phyloP scores from a whole-genome alignment of 2,113 vertebrate genomes.

The Oncorhynchus mykiss region DNA sequence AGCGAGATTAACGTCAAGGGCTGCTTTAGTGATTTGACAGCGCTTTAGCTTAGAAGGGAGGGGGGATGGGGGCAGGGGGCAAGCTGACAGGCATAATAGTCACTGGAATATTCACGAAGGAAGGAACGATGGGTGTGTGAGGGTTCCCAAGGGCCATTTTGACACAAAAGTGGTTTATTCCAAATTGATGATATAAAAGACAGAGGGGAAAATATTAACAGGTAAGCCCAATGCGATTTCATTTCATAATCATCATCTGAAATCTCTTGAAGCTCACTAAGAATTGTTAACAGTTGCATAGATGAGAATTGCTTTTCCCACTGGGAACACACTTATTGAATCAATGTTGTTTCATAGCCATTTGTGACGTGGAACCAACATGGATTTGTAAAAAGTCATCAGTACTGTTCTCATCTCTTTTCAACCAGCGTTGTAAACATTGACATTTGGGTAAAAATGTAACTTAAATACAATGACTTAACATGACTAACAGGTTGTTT shows the following conservation, averaged over 20 bases:
- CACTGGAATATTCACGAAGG: constrained; percentile 19
- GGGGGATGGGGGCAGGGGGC: constrained; percentile 22
- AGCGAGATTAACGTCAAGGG: constrained; percentile 66
- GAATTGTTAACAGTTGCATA: neutral
- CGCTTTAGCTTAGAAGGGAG: constrained; percentile 54
- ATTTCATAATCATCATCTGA: neutral
- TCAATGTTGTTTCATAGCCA: too few species aligned
- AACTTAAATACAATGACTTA: too few species aligned
- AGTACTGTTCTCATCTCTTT: too few species aligned
- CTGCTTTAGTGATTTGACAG: constrained; percentile 72
- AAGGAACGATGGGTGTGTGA: constrained; percentile 38
- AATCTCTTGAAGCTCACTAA: neutral
- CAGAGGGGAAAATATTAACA: constrained; percentile 24
- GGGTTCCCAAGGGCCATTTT: constrained; percentile 9
- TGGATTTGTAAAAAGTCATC: too few species aligned
- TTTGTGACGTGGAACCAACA: too few species aligned
- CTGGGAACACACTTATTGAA: too few species aligned
- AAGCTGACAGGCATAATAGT: constrained; percentile 33
- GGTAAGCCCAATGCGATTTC: constrained; percentile 45
- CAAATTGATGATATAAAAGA: constrained; percentile 5
- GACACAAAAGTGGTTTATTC: constrained; percentile 10
- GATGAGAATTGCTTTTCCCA: neutral
- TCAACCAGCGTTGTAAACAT: too few species aligned
- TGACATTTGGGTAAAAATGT: too few species aligned
- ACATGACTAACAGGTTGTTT: too few species aligned